A percentile compares a stretch with the other conserved stretches of the same genome.
phyloP scores from a whole-genome alignment of 1,140 invertebrate species.

The Nasonia vitripennis region DNA sequence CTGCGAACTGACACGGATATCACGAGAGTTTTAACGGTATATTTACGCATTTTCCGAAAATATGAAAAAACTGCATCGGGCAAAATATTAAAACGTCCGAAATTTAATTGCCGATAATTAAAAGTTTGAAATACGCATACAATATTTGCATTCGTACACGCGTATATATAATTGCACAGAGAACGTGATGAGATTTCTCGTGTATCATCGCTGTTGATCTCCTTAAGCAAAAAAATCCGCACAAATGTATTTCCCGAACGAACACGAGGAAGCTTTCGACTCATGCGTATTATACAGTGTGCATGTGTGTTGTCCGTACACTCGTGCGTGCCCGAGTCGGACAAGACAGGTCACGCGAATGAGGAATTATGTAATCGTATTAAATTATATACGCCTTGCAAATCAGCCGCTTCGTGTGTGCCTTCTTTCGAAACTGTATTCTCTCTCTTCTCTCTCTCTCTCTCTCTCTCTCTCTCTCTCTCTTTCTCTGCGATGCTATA shows the following conservation, averaged over 20 bases:
- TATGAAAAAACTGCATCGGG: not conserved
- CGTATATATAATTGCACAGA: not conserved
- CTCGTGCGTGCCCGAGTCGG: slow-evolving; percentile 10
- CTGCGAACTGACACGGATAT: not conserved
- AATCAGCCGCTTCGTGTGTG: slow-evolving; percentile 33
- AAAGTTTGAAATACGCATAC: not conserved
- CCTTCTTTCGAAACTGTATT: slow-evolving; percentile 30
- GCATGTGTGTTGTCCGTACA: not conserved
- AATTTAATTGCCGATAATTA: not conserved
- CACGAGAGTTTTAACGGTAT: not conserved
- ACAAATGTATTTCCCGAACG: not conserved
- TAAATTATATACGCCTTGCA: slow-evolving; percentile 46
- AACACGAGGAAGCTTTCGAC: not conserved
- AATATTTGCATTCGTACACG: not conserved
- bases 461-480: not conserved
- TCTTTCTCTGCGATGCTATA: not conserved
- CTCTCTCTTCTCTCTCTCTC: not conserved
- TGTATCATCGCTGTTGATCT: not conserved
- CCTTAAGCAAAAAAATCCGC: not conserved
- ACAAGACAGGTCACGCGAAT: slow-evolving; percentile 21
- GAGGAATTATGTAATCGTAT: slow-evolving; percentile 45
- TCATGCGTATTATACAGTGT: not conserved
- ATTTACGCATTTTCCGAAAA: not conserved
- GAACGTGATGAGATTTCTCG: not conserved
- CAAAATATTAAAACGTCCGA: not conserved